Evolutionary conservation across 2,797 vertebrate species (phyloP), one percentile per base, ranked within the genome.

Genomic region (Falco concolor): DNA sequence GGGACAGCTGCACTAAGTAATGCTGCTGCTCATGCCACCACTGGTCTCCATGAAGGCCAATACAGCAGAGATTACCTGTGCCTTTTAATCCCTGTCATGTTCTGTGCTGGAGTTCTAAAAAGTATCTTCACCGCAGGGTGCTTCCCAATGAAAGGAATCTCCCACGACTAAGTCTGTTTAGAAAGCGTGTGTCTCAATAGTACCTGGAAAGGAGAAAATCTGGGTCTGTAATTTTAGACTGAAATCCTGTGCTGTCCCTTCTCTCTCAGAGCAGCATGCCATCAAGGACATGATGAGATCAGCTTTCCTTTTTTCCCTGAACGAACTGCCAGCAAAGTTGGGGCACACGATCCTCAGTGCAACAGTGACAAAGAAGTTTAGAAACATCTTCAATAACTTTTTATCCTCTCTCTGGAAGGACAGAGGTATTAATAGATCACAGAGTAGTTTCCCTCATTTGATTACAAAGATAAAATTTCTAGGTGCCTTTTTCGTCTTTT

Each of bases 151-250:
- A 89, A 83, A 93, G 53, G 38, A 30, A 91, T 91, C 65, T 92
- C 75, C 67, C 76, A 27, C 2, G 12, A 14, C 90, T 53, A 70
- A 65, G 9, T 74, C 64, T 5, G 1, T n/a, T 90, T 77, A 83
- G 68, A 84, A 92, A 89, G 69, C 4, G 0, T 30, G 24, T 80
- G 24, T 24, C 32, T 68, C 1, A 1, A 23, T 68, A 13, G 80
- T 77, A 57, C 65, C 38, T 75, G 38, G 65, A 80, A 91, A 73
- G 38, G 27, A 77, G 52, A 73, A 89, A 65, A 87, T 91, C 54
- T 90, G 65, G n/a, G 74, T 80, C n/a, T 80, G 21, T 91, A 87
- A 90, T 95, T 95, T 96, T 80, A 94, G 85, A 47, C 75, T 76
- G 92, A 74, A 80, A 68, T 94, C 49, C 72, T 80, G 25, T 79